Evolutionary conservation across 2,888 invertebrate genomes (phyloP), one percentile per base, ranked within the genome.

Genomic region (Lordiphosa andalusiaca): DNA sequence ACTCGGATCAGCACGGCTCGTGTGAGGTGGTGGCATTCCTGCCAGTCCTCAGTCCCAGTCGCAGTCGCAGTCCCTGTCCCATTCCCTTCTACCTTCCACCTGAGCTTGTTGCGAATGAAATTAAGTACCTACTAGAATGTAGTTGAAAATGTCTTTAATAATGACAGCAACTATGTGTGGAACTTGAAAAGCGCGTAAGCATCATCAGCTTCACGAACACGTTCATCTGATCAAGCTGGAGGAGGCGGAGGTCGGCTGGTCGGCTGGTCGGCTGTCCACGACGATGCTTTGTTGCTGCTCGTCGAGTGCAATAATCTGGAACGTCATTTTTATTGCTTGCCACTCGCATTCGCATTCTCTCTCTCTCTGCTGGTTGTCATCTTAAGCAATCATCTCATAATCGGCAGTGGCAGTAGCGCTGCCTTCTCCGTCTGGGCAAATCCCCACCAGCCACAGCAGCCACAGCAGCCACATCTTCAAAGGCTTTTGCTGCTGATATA

Each of bases 81-180:
- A n/a, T 9, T 9, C 7, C 41, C 9, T 35, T 48, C 35, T 37
- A 48, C 53, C 35, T 39, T 48, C 47, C 38, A 44, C 52, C 50
- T 47, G 7, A 30, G 30, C 56, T 57, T 57, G 57, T 63, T 60
- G 52, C 50, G 59, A 53, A 56, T 77, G 63, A 83, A 83, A 83
- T 83, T 83, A 81, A 81, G 80, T 81, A 83, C 81, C 84, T 73
- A 80, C 80, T 81, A 81, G 84, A 81, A 81, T 81, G 80, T 81
- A 81, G 81, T 84, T 81, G 84, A 81, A 84, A 81, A 84, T 82
- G 84, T 82, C 84, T 81, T 81, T 81, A 84, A 81, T 81, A 81
- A 81, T 81, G 84, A 81, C 81, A 81, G 81, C 78, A 84, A 67
- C 83, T 81, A 81, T 81, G 81, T 71, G 84, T 73, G 81, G 81